Evolutionary conservation across 2,888 invertebrate species (phyloP), one percentile per base, ranked within the genome.

Genomic region (Caenorhabditis auriculariae): DNA sequence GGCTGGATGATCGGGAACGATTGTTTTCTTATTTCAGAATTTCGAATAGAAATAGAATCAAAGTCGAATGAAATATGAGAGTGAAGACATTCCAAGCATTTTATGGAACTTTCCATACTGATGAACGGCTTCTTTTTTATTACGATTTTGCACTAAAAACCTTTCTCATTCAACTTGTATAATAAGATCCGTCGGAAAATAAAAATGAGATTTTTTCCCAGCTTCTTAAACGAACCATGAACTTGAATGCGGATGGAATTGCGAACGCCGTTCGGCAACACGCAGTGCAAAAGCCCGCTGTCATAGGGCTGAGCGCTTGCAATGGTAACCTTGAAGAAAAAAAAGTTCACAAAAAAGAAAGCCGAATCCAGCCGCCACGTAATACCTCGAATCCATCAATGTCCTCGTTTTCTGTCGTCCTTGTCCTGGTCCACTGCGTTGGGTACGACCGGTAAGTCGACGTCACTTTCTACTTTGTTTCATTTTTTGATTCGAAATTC

Each of bases 201-300:
- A n/a, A n/a, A n/a, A n/a, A n/a, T n/a, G n/a, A n/a, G n/a, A n/a
- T n/a, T n/a, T n/a, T n/a, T n/a, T n/a, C n/a, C n/a, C n/a, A n/a
- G n/a, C n/a, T n/a, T n/a, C n/a, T n/a, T n/a, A n/a, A n/a, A n/a
- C n/a, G n/a, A n/a, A 74, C 76, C 73, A 45, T 67, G 57, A 15
- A 81, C 72, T 21, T 57, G 53, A 2, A 81, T 37, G 28, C 66
- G 66, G 15, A 81, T 61, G 1, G 72, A 67, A 46, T 77, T 74
- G 26, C 82, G 63, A 79, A 91, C 90, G 37, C 91, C 84, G 0
- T 90, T 89, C 0, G 92, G 92, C 0, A 91, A 90, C 65, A 89
- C 88, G 78, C 93, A 93, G 0, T 90, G 88, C 82, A 89, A 91
- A 2, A 87, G 83, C 0, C 92, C 92, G 0, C 90, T 89, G 83